Conservation (phyloP, 1,140 invertebrate species). For the Tetraneura akinire region DNA sequence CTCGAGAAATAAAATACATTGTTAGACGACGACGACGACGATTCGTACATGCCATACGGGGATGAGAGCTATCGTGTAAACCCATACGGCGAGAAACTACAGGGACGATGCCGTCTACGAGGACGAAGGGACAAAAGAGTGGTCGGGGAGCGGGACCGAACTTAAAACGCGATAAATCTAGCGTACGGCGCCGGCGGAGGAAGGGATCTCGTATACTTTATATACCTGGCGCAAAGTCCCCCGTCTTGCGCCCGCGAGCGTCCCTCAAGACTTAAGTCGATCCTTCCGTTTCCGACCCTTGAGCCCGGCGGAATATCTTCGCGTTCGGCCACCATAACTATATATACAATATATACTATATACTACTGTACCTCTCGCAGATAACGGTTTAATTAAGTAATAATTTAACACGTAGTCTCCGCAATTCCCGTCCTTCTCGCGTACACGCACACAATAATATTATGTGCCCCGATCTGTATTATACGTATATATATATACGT, state of each 20-base stretch:
- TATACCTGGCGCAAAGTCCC: constrained; percentile 5
- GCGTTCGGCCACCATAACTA: constrained; percentile 46
- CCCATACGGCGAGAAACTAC: neutral
- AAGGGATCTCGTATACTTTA: constrained; percentile 18
- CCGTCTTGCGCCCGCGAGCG: neutral
- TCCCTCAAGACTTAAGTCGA: constrained; percentile 50
- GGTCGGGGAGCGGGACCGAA: neutral
- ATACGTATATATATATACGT: neutral
- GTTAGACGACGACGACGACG: neutral
- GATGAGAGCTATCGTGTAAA: no score
- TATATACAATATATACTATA: no score
- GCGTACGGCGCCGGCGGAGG: neutral
- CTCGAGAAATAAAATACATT: no score
- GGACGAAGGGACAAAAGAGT: no score
- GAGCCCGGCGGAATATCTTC: constrained; percentile 48
- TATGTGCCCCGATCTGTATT: neutral
- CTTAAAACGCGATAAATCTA: constrained; percentile 49
- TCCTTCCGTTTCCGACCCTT: constrained; percentile 48
- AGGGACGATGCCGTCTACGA: neutral
- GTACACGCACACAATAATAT: no score
- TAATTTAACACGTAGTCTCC: constrained; percentile 47
- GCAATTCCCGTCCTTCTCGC: neutral
- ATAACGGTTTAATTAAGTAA: constrained; percentile 52
- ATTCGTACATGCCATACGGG: neutral
- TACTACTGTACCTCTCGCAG: constrained; percentile 47